These are phyloP conservation scores for Lucilia cuprina DNA, from an alignment of 1,140 invertebrate genomes.

Conservation along the genomic window DNA sequence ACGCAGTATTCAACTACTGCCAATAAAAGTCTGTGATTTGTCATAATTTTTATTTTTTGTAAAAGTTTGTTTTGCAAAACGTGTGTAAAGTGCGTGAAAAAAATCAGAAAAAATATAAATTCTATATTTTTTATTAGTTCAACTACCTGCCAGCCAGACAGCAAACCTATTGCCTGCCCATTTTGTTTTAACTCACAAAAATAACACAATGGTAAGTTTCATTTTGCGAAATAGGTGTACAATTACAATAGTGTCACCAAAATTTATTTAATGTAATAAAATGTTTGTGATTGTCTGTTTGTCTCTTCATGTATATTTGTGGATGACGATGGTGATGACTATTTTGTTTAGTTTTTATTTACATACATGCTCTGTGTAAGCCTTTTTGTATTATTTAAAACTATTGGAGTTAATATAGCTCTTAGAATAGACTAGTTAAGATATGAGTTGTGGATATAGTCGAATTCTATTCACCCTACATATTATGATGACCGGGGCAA, in stretches of 20 bases:
- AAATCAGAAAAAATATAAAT: neutral
- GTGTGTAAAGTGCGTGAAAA: neutral
- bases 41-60: no score
- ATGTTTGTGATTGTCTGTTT: neutral
- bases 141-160: neutral
- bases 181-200: neutral
- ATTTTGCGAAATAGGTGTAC: neutral
- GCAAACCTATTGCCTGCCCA: neutral
- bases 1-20: neutral
- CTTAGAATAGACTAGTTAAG: no score
- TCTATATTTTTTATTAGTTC: neutral
- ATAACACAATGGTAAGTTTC: neutral
- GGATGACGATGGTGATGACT: no score
- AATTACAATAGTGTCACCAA: neutral
- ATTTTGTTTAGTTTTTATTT: no score
- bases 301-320: no score
- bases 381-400: no score
- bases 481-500: no score
- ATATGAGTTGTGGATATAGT: no score
- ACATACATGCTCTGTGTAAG: no score
- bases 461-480: no score
- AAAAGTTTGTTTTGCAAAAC: neutral
- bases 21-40: no score
- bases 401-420: no score
- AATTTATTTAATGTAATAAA: neutral